Percentiles rank a stretch among this genome's conserved stretches.
Conservation (phyloP, 1,140 invertebrate species). For the Ditylenchus dipsaci region DNA sequence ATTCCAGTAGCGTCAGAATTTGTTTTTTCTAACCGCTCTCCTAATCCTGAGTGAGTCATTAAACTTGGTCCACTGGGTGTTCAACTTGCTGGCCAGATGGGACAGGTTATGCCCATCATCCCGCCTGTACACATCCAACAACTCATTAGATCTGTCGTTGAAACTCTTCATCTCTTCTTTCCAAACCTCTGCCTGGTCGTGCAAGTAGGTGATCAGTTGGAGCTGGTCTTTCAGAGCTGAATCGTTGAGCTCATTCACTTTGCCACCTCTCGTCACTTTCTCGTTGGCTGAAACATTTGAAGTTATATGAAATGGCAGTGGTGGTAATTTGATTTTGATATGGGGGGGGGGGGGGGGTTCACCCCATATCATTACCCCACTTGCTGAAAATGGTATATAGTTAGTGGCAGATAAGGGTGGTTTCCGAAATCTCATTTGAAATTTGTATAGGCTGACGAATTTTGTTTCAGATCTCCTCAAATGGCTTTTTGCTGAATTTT, state of each 20-base stretch:
- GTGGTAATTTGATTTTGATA: too few species aligned
- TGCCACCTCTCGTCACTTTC: conserved; percentile 16
- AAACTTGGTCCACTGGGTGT: conserved; percentile 55
- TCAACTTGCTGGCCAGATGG: conserved; percentile 47
- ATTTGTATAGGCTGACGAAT: too few species aligned
- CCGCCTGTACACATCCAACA: conserved; percentile 43
- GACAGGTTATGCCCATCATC: conserved; percentile 54
- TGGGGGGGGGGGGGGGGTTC: too few species aligned
- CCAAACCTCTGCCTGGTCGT: conserved; percentile 16
- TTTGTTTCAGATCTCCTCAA: too few species aligned
- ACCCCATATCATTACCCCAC: too few species aligned
- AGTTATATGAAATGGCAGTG: too few species aligned
- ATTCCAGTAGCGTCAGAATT: too few species aligned
- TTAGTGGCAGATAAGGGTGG: too few species aligned
- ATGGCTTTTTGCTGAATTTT: too few species aligned
- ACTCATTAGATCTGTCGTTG: conserved; percentile 31
- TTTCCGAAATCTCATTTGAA: too few species aligned
- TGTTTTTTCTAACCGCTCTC: conserved; percentile 6
- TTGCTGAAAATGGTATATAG: too few species aligned
- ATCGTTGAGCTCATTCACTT: conserved; percentile 35
- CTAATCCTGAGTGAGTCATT: conserved; percentile 42
- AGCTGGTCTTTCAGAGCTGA: conserved; percentile 22
- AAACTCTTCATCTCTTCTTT: conserved; percentile 26
- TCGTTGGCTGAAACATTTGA: conserved; percentile 31
- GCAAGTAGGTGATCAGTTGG: conserved; percentile 13